phyloP scores from a whole-genome alignment of 2,888 invertebrate species.

The Lypha dubia region DNA sequence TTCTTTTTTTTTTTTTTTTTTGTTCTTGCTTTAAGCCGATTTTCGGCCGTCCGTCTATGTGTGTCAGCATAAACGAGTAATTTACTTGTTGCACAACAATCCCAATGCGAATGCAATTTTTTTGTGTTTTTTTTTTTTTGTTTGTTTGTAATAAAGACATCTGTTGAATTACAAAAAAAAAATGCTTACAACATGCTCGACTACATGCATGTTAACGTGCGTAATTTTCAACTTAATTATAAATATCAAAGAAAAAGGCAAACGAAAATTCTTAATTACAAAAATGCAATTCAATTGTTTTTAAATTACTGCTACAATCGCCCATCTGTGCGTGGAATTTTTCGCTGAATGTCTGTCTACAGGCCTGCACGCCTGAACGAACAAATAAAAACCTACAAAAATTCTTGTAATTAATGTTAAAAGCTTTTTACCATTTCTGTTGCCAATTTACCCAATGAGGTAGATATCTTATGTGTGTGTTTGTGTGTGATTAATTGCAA shows the following conservation, averaged over 20 bases:
- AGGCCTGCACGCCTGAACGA: not conserved
- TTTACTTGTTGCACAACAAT: slow-evolving; percentile 31
- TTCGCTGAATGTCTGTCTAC: not conserved
- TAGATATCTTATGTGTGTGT: no score
- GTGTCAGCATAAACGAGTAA: not conserved
- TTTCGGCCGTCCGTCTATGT: not conserved
- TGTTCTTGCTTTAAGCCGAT: slow-evolving; percentile 7
- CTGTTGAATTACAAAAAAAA: slow-evolving; percentile 22
- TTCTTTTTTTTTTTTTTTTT: no score
- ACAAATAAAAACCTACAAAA: slow-evolving; percentile 30
- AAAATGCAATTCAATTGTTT: slow-evolving; percentile 39
- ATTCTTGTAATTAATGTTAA: slow-evolving; percentile 36
- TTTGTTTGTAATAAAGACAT: not conserved
- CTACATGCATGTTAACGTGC: slow-evolving; percentile 43
- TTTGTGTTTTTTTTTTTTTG: not conserved
- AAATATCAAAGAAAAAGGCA: slow-evolving; percentile 11
- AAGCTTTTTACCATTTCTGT: slow-evolving; percentile 1
- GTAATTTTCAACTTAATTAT: slow-evolving; percentile 59
- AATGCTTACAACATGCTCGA: slow-evolving; percentile 7
- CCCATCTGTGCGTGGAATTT: not conserved
- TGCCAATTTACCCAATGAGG: slow-evolving; percentile 18
- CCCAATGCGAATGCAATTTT: not conserved
- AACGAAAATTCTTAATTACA: slow-evolving; percentile 13
- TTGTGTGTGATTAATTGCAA: no score
- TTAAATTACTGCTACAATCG: not conserved